phyloP scores from a whole-genome alignment of 2,888 invertebrate genomes.

The Nemoura dubitans region DNA sequence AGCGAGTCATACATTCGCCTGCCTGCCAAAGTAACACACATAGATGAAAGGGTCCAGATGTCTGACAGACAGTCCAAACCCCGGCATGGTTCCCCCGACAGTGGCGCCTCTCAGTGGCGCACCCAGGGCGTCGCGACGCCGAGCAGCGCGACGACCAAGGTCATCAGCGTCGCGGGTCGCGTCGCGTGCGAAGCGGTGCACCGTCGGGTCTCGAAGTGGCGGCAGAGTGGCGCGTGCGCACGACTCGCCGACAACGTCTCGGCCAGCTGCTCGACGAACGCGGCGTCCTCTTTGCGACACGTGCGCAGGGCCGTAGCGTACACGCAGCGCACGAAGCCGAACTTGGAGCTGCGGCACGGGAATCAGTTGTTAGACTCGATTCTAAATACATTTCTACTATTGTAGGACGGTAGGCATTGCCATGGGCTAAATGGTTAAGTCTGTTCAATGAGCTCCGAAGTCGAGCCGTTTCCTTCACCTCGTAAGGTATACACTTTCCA shows the following conservation, averaged over 20 bases:
- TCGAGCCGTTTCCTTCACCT: too few species aligned
- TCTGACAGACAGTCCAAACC: too few species aligned
- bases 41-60: too few species aligned
- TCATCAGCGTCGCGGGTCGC: neutral
- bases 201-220: constrained; percentile 41
- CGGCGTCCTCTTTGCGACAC: constrained; percentile 55
- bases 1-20: too few species aligned
- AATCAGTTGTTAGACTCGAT: neutral
- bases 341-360: constrained; percentile 54
- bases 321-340: constrained; percentile 56
- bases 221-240: constrained; percentile 53
- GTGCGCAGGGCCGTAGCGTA: constrained; percentile 53
- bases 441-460: too few species aligned
- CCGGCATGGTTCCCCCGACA: too few species aligned
- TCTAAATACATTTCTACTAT: too few species aligned
- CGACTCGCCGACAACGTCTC: constrained; percentile 55
- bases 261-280: constrained; percentile 55
- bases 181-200: neutral
- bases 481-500: too few species aligned
- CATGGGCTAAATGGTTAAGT: too few species aligned
- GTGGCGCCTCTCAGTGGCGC: too few species aligned
- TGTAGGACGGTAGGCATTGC: too few species aligned
- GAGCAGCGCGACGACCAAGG: neutral
- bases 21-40: too few species aligned
- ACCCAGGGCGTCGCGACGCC: neutral